Percentiles rank a stretch among this genome's conserved stretches.
Conservation (phyloP, 2,113 vertebrate genomes). For the Muscicapa adusta region DNA sequence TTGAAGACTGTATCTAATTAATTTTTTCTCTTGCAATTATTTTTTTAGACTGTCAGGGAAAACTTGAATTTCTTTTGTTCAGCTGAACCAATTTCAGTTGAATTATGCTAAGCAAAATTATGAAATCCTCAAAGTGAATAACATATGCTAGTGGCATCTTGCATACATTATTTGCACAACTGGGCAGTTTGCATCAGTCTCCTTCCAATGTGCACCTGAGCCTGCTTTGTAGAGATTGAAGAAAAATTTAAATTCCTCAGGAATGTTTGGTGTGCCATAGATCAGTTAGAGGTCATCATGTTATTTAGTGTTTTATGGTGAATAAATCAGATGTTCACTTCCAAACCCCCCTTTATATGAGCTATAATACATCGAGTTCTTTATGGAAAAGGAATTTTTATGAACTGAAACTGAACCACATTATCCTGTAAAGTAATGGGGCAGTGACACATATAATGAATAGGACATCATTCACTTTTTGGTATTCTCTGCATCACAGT, state of each 20-base stretch:
- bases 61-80: not conserved
- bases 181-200: not conserved
- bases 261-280: not conserved
- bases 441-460: not conserved
- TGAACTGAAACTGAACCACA: conserved; percentile 56
- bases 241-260: conserved; percentile 23
- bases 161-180: not conserved
- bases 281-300: conserved; percentile 41
- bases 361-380: not conserved
- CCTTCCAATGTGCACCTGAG: not conserved
- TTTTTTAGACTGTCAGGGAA: not conserved
- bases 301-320: conserved; percentile 48
- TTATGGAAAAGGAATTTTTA: conserved; percentile 58
- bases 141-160: not conserved
- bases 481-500: not conserved
- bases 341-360: not conserved
- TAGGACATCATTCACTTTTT: not conserved
- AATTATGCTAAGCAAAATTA: not conserved
- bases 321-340: conserved; percentile 53
- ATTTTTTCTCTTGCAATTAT: not conserved
- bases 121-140: not conserved
- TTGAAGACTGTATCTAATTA: not conserved
- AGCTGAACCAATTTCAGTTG: not conserved
- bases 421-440: conserved; percentile 30
- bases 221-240: not conserved